Evolutionary conservation across 2,113 vertebrate species (phyloP).

Genomic region (Lethenteron camtschaticum): DNA sequence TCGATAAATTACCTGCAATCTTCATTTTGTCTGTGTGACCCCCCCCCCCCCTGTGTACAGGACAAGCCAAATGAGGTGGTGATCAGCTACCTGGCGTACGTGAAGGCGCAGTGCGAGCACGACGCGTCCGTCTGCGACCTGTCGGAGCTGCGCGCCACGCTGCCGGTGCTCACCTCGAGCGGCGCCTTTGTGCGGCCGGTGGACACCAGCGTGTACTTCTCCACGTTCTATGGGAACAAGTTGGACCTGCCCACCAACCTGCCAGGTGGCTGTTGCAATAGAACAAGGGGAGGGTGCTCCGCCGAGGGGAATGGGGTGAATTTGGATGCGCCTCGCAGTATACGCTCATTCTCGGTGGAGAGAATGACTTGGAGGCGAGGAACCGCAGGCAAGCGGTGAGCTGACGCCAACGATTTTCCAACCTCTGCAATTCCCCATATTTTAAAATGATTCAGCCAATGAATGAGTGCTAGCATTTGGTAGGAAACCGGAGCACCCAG

Average conservation of each 20-base stretch:
- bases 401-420: too few species aligned
- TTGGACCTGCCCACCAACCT: conserved; percentile 21
- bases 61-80: conserved; percentile 21
- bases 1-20: background rate
- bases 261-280: conserved; percentile 20
- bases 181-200: conserved; percentile 21
- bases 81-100: conserved; percentile 34
- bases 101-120: conserved; percentile 26
- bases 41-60: conserved; percentile 13
- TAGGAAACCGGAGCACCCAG: too few species aligned
- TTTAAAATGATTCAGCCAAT: too few species aligned
- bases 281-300: background rate
- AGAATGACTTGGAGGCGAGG: too few species aligned
- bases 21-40: background rate
- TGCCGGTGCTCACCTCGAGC: conserved; percentile 30
- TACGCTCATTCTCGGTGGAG: too few species aligned
- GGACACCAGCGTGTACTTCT: conserved; percentile 24
- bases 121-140: conserved; percentile 14
- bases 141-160: conserved; percentile 10
- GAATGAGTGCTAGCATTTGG: too few species aligned
- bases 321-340: too few species aligned
- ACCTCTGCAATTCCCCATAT: too few species aligned
- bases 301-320: too few species aligned
- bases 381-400: too few species aligned
- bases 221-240: conserved; percentile 24